These are phyloP conservation scores for Antigone vipio DNA, from an alignment of 2,113 vertebrate species.

Conservation along the genomic window DNA sequence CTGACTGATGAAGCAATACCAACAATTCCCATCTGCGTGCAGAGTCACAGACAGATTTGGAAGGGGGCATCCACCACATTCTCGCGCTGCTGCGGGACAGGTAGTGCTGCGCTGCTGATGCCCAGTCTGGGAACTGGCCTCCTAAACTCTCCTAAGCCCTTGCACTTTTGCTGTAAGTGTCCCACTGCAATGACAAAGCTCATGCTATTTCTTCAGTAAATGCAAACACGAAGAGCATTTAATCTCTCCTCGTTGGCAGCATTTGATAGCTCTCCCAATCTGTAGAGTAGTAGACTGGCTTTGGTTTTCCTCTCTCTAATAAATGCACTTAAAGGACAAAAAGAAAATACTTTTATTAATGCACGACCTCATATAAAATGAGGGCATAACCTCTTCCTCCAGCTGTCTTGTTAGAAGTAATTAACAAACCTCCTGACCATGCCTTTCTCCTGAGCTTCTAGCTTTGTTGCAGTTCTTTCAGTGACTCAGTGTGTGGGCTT, in stretches of 20 bases:
- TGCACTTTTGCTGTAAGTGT: not conserved
- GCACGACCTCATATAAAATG: not conserved
- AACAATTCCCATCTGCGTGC: accelerated
- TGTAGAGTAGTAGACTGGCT: not conserved
- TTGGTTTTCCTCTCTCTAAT: not conserved
- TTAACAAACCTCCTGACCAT: not conserved
- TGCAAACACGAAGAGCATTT: not conserved
- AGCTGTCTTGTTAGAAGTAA: not conserved
- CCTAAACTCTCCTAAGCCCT: not conserved
- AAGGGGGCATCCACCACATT: not conserved
- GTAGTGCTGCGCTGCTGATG: not conserved
- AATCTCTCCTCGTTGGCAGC: not conserved
- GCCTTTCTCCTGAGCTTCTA: not conserved
- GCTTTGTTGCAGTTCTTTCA: not conserved
- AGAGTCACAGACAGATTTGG: not conserved
- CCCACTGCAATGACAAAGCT: not conserved
- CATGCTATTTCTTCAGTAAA: not conserved
- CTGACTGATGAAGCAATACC: not conserved
- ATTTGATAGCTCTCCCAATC: not conserved
- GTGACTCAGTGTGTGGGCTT: conserved; percentile 13
- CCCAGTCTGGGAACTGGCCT: not conserved
- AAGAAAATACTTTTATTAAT: not conserved
- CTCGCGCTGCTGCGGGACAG: accelerated
- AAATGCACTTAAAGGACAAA: not conserved
- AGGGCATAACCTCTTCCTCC: not conserved